Evolutionary conservation across 2,113 vertebrate species (phyloP).

Genomic region (Raja brachyura): DNA sequence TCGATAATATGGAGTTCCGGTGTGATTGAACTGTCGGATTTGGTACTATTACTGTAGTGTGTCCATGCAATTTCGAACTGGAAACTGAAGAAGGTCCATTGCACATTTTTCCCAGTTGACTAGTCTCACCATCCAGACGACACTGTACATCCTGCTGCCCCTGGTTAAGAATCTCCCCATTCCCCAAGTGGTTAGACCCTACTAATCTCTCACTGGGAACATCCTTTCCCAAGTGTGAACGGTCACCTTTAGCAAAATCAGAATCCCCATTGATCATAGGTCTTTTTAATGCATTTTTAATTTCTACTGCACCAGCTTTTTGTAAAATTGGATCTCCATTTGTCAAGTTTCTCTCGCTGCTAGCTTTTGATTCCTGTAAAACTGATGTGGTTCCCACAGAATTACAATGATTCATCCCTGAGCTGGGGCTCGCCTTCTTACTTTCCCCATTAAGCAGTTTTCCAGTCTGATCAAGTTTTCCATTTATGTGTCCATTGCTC

Average conservation of each 20-base stretch:
- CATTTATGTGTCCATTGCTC: slow-evolving; percentile 35
- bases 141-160: slow-evolving; percentile 14
- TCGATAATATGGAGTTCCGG: slow-evolving; percentile 27
- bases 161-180: slow-evolving; percentile 38
- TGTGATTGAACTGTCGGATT: slow-evolving; percentile 37
- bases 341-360: slow-evolving; percentile 5
- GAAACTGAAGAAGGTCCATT: slow-evolving; percentile 36
- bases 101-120: slow-evolving; percentile 34
- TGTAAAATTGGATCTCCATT: slow-evolving; percentile 35
- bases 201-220: slow-evolving; percentile 5
- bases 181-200: slow-evolving; percentile 36
- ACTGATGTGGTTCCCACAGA: slow-evolving; percentile 1
- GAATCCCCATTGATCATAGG: slow-evolving; percentile 39
- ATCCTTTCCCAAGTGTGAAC: slow-evolving; percentile 28
- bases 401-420: slow-evolving; percentile 35
- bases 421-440: slow-evolving; percentile 29
- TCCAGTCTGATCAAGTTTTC: slow-evolving; percentile 23
- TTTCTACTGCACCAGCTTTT: slow-evolving; percentile 13
- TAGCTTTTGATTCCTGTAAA: slow-evolving; percentile 15
- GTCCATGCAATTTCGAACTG: slow-evolving; percentile 19
- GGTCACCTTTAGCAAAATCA: slow-evolving; percentile 38
- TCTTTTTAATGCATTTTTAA: slow-evolving; percentile 31
- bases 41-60: slow-evolving; percentile 39
- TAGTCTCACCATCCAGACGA: slow-evolving; percentile 31
- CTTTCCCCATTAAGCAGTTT: slow-evolving; percentile 32